Evolutionary conservation across 2,888 invertebrate species (phyloP).

Genomic region (Neoaliturus tenellus): DNA sequence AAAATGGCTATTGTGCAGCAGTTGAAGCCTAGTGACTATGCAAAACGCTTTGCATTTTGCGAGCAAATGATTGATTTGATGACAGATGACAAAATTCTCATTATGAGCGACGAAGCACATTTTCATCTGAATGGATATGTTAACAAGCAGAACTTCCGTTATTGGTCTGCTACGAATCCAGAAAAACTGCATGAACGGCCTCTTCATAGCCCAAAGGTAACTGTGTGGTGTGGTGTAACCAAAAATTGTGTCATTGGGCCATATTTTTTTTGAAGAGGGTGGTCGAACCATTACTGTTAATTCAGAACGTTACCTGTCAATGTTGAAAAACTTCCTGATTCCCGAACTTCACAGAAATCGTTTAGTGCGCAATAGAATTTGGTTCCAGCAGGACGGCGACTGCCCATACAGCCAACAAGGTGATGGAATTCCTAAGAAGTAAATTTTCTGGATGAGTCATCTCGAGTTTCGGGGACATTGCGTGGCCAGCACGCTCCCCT

Average conservation of each 20-base stretch:
- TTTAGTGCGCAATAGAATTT: background rate
- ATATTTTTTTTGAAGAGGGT: constrained; percentile 68
- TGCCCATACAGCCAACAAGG: background rate
- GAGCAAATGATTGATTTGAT: too few species aligned
- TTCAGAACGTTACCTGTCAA: constrained; percentile 66
- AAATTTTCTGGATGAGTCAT: background rate
- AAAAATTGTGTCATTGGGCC: constrained; percentile 61
- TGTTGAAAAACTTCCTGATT: constrained; percentile 58
- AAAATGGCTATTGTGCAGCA: too few species aligned
- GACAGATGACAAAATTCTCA: too few species aligned
- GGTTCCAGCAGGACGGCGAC: constrained; percentile 59
- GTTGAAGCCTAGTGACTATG: too few species aligned
- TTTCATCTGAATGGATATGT: too few species aligned
- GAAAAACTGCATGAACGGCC: constrained; percentile 64
- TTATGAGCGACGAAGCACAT: too few species aligned
- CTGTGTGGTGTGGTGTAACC: constrained; percentile 65
- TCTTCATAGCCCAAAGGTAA: constrained; percentile 64
- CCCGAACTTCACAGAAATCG: background rate
- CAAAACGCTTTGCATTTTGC: too few species aligned
- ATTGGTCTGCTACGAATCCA: constrained; percentile 63
- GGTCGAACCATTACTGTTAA: constrained; percentile 66
- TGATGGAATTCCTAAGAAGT: background rate
- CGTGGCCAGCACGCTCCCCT: background rate
- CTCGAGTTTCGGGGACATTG: background rate
- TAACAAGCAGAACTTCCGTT: constrained; percentile 54